A percentile compares a stretch with the other conserved stretches of the same genome.
Evolutionary conservation across 2,888 invertebrate species (phyloP).

Genomic region (Chironomus tentans): DNA sequence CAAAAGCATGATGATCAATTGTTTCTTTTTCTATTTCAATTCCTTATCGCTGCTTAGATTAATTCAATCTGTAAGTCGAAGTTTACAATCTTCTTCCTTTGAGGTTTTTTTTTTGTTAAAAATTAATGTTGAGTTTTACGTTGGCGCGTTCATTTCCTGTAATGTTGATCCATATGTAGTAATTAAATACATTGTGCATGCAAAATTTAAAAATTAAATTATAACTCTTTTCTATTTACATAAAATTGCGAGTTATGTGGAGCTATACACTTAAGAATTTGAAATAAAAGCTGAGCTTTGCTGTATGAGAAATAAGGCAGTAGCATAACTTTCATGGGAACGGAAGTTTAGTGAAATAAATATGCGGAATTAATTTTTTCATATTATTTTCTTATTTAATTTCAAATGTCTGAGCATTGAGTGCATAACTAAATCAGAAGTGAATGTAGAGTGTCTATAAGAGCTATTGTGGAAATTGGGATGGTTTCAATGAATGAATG

Average conservation of each 20-base stretch:
- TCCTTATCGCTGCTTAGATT: not conserved
- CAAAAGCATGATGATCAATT: conserved; percentile 11
- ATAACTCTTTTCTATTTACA: no score
- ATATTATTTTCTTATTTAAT: not conserved
- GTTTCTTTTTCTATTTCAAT: not conserved
- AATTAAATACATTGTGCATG: not conserved
- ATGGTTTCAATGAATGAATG: no score
- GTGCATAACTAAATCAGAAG: not conserved
- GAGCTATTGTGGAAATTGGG: no score
- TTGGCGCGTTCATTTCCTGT: not conserved
- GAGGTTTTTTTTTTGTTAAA: not conserved
- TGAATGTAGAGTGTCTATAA: no score
- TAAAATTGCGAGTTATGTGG: not conserved
- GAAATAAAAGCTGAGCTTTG: no score
- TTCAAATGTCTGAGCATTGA: not conserved
- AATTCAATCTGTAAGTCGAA: not conserved
- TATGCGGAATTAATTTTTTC: not conserved
- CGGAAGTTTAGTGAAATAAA: not conserved
- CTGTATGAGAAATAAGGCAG: not conserved
- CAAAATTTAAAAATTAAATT: not conserved
- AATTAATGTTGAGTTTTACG: not conserved
- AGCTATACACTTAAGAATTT: no score
- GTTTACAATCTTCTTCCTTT: not conserved
- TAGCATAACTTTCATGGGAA: not conserved
- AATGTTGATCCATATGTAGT: not conserved